phyloP scores from a whole-genome alignment of 2,888 invertebrate species.

The Drosophila diplacantha region DNA sequence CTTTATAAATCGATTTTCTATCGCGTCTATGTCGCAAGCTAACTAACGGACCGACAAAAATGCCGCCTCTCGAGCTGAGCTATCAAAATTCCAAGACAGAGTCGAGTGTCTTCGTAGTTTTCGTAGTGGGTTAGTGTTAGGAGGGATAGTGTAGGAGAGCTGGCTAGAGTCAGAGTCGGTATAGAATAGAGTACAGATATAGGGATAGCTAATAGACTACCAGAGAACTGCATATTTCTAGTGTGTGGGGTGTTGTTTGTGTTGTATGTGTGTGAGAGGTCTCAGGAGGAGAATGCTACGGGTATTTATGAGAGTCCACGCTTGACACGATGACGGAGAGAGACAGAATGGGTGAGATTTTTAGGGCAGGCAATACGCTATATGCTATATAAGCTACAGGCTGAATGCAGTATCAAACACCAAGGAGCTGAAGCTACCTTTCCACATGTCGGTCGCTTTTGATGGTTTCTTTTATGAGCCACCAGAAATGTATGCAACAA shows the following conservation, averaged over 20 bases:
- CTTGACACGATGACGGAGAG: slow-evolving; percentile 23
- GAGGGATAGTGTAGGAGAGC: slow-evolving; percentile 28
- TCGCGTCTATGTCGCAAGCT: slow-evolving; percentile 57
- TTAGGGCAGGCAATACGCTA: slow-evolving; percentile 37
- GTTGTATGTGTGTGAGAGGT: slow-evolving; percentile 37
- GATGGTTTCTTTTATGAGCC: slow-evolving; percentile 54
- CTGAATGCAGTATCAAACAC: slow-evolving; percentile 75
- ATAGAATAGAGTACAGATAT: slow-evolving; percentile 25
- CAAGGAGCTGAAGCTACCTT: slow-evolving; percentile 62
- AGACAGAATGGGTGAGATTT: slow-evolving; percentile 41
- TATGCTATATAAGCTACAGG: slow-evolving; percentile 19
- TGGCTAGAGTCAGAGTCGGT: slow-evolving; percentile 21
- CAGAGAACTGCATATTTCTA: slow-evolving; percentile 25
- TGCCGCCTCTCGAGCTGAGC: slow-evolving; percentile 32
- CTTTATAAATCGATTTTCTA: slow-evolving; percentile 62
- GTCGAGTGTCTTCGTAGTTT: slow-evolving; percentile 45
- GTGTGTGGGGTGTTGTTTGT: slow-evolving; percentile 42
- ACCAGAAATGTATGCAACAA: slow-evolving; percentile 52
- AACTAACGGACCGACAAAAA: slow-evolving; percentile 38
- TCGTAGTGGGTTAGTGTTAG: slow-evolving; percentile 58
- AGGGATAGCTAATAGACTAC: slow-evolving; percentile 38
- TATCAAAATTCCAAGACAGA: slow-evolving; percentile 60
- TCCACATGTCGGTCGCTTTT: slow-evolving; percentile 47
- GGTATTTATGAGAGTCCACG: slow-evolving; percentile 13
- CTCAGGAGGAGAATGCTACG: slow-evolving; percentile 27